Conservation (phyloP, 2,797 vertebrate genomes). For the Pseudochirops cupreus region DNA sequence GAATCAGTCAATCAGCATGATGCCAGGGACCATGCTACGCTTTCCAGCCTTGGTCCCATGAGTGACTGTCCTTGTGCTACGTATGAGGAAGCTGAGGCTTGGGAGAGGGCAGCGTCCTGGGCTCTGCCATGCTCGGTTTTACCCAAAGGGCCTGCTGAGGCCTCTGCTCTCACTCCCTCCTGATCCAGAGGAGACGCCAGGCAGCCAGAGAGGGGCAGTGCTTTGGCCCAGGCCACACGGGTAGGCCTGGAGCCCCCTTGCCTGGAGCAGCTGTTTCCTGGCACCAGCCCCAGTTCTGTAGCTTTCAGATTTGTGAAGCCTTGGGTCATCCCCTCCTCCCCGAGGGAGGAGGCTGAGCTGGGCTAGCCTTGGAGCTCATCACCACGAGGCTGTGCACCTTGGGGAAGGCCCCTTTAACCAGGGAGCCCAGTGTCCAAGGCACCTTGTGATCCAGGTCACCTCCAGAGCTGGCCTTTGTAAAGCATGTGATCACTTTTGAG, state of each 20-base stretch:
- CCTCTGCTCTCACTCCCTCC: background rate
- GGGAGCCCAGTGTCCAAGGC: too few relatives aligned
- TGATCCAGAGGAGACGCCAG: background rate
- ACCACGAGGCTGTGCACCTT: too few relatives aligned
- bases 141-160: background rate
- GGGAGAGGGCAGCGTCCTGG: accelerated
- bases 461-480: background rate
- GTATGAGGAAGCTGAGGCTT: background rate
- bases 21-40: background rate
- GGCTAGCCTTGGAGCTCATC: too few relatives aligned
- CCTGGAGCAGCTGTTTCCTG: too few relatives aligned
- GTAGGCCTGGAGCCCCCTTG: too few relatives aligned
- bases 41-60: background rate
- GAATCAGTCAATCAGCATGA: too few relatives aligned
- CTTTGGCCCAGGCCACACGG: too few relatives aligned
- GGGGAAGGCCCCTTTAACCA: too few relatives aligned
- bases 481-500: background rate
- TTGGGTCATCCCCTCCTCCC: too few relatives aligned
- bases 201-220: background rate
- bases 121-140: background rate
- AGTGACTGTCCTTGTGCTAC: background rate
- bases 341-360: too few relatives aligned
- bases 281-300: too few relatives aligned
- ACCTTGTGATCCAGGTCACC: background rate
- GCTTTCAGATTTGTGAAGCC: too few relatives aligned